Evolutionary conservation across 2,888 invertebrate genomes (phyloP).

Genomic region (Gastrophysa polygoni): DNA sequence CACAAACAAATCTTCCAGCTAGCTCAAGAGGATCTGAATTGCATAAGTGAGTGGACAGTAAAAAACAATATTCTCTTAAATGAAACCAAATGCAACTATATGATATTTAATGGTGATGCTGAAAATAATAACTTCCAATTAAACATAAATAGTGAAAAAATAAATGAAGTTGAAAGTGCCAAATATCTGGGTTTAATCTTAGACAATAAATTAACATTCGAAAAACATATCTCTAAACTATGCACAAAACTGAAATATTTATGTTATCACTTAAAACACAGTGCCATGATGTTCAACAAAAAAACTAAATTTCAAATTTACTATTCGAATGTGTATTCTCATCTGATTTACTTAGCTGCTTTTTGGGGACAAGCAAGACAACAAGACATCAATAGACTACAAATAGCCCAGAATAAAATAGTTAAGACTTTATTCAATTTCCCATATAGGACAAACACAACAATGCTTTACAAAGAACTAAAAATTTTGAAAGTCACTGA

Average conservation of each 20-base stretch:
- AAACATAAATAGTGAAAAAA: slow-evolving; percentile 10
- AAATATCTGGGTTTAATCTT: slow-evolving; percentile 9
- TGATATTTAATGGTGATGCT: slow-evolving; percentile 10
- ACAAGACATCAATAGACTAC: slow-evolving; percentile 9
- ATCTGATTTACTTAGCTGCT: slow-evolving; percentile 8
- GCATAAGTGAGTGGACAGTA: slow-evolving; percentile 8
- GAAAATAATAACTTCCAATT: slow-evolving; percentile 12
- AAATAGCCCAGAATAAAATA: slow-evolving; percentile 6
- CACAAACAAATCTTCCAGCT: slow-evolving; percentile 1
- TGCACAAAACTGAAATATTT: slow-evolving; percentile 8
- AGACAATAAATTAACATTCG: background rate
- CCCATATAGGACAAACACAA: background rate
- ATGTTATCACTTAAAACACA: slow-evolving; percentile 10
- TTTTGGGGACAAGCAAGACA: slow-evolving; percentile 17
- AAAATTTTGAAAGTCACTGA: slow-evolving; percentile 1
- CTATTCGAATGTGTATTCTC: slow-evolving; percentile 9
- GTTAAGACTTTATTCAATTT: background rate
- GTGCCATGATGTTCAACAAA: slow-evolving; percentile 7
- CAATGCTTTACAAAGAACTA: background rate
- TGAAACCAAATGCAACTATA: slow-evolving; percentile 8
- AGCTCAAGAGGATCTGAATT: background rate
- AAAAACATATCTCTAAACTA: slow-evolving; percentile 9
- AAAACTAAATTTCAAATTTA: slow-evolving; percentile 10
- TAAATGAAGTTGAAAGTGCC: slow-evolving; percentile 6
- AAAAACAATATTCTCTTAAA: slow-evolving; percentile 15